Evolutionary conservation across 2,797 vertebrate genomes (phyloP).

Genomic region (Morelia viridis): DNA sequence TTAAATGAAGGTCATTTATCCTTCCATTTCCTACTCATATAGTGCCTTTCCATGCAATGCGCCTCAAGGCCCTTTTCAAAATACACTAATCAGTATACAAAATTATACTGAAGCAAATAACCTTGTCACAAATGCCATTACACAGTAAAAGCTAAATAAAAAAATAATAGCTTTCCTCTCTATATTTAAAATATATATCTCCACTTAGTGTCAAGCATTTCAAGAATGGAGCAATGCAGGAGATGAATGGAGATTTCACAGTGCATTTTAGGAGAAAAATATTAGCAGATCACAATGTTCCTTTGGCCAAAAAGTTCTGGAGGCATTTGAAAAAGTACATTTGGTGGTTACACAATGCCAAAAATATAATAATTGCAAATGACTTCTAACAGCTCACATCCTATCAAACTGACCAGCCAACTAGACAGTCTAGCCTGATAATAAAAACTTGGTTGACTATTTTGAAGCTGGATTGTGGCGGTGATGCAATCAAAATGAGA

Average conservation of each 20-base stretch:
- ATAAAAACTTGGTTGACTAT: constrained; percentile 6
- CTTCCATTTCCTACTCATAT: constrained; percentile 66
- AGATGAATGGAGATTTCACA: constrained; percentile 38
- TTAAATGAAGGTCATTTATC: constrained; percentile 73
- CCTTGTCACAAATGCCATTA: constrained; percentile 80
- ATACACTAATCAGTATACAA: constrained; percentile 77
- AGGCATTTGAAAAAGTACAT: constrained; percentile 32
- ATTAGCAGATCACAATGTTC: constrained; percentile 37
- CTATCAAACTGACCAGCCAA: constrained; percentile 18
- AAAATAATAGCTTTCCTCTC: constrained; percentile 75
- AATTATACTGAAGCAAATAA: constrained; percentile 78
- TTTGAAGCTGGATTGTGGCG: constrained; percentile 31
- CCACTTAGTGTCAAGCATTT: constrained; percentile 77
- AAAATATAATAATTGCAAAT: constrained; percentile 21
- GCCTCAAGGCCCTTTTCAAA: constrained; percentile 72
- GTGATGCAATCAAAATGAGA: constrained; percentile 9
- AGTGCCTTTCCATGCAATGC: constrained; percentile 63
- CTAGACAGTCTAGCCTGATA: not conserved
- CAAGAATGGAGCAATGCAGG: constrained; percentile 60
- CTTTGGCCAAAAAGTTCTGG: constrained; percentile 23
- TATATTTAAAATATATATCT: constrained; percentile 77
- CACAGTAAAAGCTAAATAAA: constrained; percentile 78
- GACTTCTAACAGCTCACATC: constrained; percentile 28
- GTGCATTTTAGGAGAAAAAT: constrained; percentile 45
- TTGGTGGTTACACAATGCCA: constrained; percentile 34